A percentile compares a stretch with the other conserved stretches of the same genome.
Evolutionary conservation across 2,888 invertebrate species (phyloP).

Genomic region (Sphecodes monilicornis): DNA sequence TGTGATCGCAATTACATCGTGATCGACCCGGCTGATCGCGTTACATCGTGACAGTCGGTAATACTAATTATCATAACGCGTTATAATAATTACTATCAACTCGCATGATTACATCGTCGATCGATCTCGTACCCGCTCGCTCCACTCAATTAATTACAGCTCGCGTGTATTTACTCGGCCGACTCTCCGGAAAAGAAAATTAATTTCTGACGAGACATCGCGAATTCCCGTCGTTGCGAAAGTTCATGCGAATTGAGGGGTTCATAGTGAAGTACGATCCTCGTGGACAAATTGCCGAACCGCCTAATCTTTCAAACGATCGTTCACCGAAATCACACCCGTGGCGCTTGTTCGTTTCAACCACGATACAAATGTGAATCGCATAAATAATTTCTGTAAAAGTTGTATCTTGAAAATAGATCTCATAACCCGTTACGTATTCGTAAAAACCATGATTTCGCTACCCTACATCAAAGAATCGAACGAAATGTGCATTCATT

Average conservation of each 20-base stretch:
- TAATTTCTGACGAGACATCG: conserved; percentile 21
- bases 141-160: conserved; percentile 50
- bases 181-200: conserved; percentile 24
- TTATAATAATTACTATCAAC: conserved; percentile 49
- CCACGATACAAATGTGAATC: background rate
- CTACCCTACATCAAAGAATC: background rate
- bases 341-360: background rate
- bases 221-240: background rate
- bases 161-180: background rate
- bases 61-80: conserved; percentile 34
- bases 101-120: conserved; percentile 40
- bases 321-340: background rate
- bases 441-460: background rate
- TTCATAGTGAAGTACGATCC: conserved; percentile 5
- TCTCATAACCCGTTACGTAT: background rate
- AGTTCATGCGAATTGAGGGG: background rate
- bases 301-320: background rate
- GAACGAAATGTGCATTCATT: background rate
- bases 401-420: background rate
- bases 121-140: conserved; percentile 21
- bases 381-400: background rate
- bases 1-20: conserved; percentile 31
- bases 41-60: background rate
- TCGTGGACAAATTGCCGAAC: background rate
- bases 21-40: conserved; percentile 13